A percentile compares a stretch with the other conserved stretches of the same genome.
These are phyloP conservation scores for Parasteatoda lunata DNA, from an alignment of 2,888 invertebrate genomes.

Conservation along the genomic window DNA sequence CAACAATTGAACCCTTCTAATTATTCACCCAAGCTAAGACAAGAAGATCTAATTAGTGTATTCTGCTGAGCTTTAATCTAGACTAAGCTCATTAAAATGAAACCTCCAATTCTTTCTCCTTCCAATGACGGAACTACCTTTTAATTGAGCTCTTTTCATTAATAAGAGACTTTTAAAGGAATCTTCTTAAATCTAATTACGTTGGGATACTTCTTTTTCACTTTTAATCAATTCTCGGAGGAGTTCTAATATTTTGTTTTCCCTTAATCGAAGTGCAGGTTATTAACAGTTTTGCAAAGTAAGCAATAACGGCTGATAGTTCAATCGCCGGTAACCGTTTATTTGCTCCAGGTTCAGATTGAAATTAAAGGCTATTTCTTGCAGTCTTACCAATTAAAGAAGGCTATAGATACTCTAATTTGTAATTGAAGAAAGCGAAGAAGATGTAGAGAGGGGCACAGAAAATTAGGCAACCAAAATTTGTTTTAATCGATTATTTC, in stretches of 20 bases:
- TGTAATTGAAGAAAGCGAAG: slow-evolving; percentile 11
- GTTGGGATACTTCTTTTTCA: slow-evolving; percentile 42
- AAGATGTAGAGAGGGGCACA: not conserved
- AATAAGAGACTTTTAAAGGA: slow-evolving; percentile 65
- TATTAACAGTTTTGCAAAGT: slow-evolving; percentile 64
- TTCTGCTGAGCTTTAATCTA: slow-evolving; percentile 55
- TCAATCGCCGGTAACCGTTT: slow-evolving; percentile 59
- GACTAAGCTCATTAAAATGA: slow-evolving; percentile 63
- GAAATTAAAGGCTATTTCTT: not conserved
- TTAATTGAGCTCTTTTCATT: slow-evolving; percentile 36
- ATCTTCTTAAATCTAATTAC: slow-evolving; percentile 63
- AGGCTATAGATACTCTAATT: not conserved
- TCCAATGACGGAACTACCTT: slow-evolving; percentile 37
- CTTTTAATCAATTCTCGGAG: slow-evolving; percentile 57
- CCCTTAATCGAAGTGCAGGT: slow-evolving; percentile 59
- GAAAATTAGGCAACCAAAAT: too few species aligned
- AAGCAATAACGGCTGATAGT: slow-evolving; percentile 49
- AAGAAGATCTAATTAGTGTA: slow-evolving; percentile 63
- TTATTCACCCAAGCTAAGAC: slow-evolving; percentile 66
- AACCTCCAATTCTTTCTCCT: slow-evolving; percentile 16
- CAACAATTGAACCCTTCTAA: slow-evolving; percentile 65
- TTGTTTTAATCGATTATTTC: too few species aligned
- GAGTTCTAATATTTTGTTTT: slow-evolving; percentile 65
- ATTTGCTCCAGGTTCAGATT: slow-evolving; percentile 11
- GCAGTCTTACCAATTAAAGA: not conserved